Conservation (phyloP, 2,113 vertebrate species). For the Microtus montanus region DNA sequence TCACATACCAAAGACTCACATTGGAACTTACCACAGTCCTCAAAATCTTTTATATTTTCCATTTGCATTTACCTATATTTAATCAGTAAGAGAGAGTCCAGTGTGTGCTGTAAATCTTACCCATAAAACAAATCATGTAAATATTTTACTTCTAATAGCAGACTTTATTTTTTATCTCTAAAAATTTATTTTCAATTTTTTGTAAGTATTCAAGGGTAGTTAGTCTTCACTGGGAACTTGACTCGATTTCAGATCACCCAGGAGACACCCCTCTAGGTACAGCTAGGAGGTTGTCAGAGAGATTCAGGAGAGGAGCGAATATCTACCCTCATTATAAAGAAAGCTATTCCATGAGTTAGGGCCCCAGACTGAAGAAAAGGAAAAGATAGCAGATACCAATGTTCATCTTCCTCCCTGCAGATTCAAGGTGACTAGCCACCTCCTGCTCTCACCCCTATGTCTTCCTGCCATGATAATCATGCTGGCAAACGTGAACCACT, state of each 20-base stretch:
- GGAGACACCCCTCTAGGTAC: not conserved
- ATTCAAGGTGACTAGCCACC: not conserved
- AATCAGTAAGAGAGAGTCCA: not conserved
- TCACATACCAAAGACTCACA: fast-evolving
- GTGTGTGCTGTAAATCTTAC: not conserved
- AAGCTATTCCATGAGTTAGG: not conserved
- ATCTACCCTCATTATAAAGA: not conserved
- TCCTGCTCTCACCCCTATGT: not conserved
- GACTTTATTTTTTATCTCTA: not conserved
- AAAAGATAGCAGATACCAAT: not conserved
- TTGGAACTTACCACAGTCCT: not conserved
- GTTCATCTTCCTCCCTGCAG: not conserved
- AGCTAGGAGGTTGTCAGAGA: not conserved
- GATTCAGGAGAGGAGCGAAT: not conserved
- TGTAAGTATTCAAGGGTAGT: not conserved
- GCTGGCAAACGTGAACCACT: not conserved
- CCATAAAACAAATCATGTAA: conserved; percentile 13
- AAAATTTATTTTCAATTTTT: not conserved
- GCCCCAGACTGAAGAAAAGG: not conserved
- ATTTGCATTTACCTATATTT: not conserved
- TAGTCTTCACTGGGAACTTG: not conserved
- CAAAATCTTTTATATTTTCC: not conserved
- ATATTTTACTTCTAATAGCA: not conserved
- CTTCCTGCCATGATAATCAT: not conserved
- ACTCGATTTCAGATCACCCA: not conserved